Percentiles rank a stretch among this genome's conserved stretches.
Conservation (phyloP, 2,888 invertebrate genomes). For the Zelleria hepariella region DNA sequence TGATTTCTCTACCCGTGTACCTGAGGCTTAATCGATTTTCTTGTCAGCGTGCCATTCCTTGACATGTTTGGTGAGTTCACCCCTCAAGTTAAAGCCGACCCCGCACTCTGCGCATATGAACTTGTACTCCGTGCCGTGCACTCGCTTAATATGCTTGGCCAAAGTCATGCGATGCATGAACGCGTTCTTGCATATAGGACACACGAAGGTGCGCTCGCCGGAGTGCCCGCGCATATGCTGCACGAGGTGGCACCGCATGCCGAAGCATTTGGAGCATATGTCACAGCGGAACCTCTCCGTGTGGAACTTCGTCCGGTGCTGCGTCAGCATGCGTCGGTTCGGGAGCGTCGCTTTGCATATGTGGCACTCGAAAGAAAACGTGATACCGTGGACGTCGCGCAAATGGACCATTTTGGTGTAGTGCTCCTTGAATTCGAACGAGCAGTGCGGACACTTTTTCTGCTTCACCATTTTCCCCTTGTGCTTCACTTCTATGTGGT, state of each 20-base stretch:
- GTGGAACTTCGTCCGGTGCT: conserved; percentile 38
- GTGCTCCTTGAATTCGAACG: conserved; percentile 35
- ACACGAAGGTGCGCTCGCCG: conserved; percentile 48
- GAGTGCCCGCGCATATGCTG: conserved; percentile 53
- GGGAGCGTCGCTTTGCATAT: conserved; percentile 29
- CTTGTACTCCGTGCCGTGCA: conserved; percentile 26
- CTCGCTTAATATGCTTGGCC: conserved; percentile 48
- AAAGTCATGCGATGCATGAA: conserved; percentile 52
- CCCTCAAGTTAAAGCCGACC: conserved; percentile 21
- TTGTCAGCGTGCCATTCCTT: conserved; percentile 19
- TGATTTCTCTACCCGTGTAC: too few species aligned
- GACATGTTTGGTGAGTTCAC: conserved; percentile 21
- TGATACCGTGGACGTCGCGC: conserved; percentile 32
- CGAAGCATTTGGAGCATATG: conserved; percentile 53
- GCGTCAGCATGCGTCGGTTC: conserved; percentile 32
- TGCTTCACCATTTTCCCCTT: conserved; percentile 26
- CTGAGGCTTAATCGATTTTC: neutral
- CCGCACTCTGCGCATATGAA: conserved; percentile 26
- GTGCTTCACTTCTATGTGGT: conserved; percentile 49
- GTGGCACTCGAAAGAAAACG: conserved; percentile 28
- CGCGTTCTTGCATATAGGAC: conserved; percentile 49
- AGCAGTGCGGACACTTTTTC: conserved; percentile 35
- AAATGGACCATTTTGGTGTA: conserved; percentile 37
- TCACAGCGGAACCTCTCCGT: conserved; percentile 56
- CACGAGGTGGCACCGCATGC: conserved; percentile 51